Evolutionary conservation across 2,797 vertebrate species (phyloP).

Genomic region (Sciurus vulgaris): DNA sequence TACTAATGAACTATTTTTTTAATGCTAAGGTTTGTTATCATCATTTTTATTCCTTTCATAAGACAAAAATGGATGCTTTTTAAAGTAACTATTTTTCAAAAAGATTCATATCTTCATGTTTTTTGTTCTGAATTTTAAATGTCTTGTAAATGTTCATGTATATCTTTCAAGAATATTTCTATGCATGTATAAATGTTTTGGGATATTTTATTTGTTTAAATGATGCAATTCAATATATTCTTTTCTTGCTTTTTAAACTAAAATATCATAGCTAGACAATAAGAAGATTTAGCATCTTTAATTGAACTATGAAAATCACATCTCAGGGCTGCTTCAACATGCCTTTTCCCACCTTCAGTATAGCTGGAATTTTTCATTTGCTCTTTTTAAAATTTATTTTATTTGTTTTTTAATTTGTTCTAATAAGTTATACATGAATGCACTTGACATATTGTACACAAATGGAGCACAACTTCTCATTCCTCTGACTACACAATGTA

Average conservation of each 20-base stretch:
- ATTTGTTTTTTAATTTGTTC: no score
- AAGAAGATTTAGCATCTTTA: neutral
- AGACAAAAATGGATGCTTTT: conserved; percentile 6
- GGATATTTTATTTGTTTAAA: conserved; percentile 49
- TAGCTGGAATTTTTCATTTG: neutral
- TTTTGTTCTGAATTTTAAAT: conserved; percentile 55
- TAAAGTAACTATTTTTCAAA: conserved; percentile 11
- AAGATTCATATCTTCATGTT: neutral
- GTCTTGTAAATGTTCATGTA: neutral
- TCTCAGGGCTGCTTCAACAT: neutral
- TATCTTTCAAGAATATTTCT: conserved; percentile 38
- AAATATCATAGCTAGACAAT: neutral
- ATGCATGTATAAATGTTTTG: neutral
- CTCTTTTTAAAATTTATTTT: neutral
- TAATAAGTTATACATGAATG: no score
- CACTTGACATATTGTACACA: no score
- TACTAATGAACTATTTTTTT: conserved; percentile 7
- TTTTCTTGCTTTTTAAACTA: conserved; percentile 15
- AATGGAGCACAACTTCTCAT: no score
- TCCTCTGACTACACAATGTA: no score
- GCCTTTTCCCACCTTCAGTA: neutral
- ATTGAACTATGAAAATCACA: neutral
- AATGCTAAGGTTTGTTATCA: neutral
- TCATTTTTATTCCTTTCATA: neutral
- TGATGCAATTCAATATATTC: neutral